Percentiles rank a stretch among this genome's conserved stretches.
phyloP scores from a whole-genome alignment of 2,888 invertebrate genomes.

The Charanyca ferruginea region DNA sequence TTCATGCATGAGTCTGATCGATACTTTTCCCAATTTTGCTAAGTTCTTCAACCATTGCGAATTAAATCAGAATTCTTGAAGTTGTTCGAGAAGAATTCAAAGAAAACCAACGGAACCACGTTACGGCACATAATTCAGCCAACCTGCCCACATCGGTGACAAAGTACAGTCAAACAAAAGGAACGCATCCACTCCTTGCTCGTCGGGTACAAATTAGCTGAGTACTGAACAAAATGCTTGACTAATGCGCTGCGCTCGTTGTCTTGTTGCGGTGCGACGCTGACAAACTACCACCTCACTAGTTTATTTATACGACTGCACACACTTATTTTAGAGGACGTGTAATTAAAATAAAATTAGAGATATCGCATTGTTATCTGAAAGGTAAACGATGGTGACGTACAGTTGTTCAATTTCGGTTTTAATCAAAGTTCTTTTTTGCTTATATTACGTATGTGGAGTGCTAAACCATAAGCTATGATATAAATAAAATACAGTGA shows the following conservation, averaged over 20 bases:
- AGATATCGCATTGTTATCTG: not conserved
- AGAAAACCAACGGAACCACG: slow-evolving; percentile 14
- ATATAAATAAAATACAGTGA: no score
- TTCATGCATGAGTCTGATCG: no score
- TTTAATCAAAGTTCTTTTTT: no score
- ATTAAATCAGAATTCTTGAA: slow-evolving; percentile 15
- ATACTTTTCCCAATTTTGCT: no score
- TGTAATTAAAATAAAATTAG: slow-evolving; percentile 18
- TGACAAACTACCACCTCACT: slow-evolving; percentile 38
- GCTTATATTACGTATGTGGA: no score
- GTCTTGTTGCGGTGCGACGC: slow-evolving; percentile 49
- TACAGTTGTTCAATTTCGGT: no score
- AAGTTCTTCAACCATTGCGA: not conserved
- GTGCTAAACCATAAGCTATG: no score
- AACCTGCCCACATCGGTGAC: slow-evolving; percentile 44
- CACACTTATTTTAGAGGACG: slow-evolving; percentile 39
- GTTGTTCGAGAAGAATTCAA: not conserved
- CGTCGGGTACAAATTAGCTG: slow-evolving; percentile 65
- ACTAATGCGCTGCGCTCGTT: slow-evolving; percentile 55
- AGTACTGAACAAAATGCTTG: slow-evolving; percentile 64
- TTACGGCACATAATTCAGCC: slow-evolving; percentile 41
- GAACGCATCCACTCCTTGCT: slow-evolving; percentile 61
- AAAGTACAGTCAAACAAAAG: slow-evolving; percentile 58
- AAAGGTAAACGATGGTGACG: not conserved
- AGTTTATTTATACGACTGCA: slow-evolving; percentile 60